A percentile compares a stretch with the other conserved stretches of the same genome.
Evolutionary conservation across 2,888 invertebrate species (phyloP).

Genomic region (Lamellibrachia satsuma): DNA sequence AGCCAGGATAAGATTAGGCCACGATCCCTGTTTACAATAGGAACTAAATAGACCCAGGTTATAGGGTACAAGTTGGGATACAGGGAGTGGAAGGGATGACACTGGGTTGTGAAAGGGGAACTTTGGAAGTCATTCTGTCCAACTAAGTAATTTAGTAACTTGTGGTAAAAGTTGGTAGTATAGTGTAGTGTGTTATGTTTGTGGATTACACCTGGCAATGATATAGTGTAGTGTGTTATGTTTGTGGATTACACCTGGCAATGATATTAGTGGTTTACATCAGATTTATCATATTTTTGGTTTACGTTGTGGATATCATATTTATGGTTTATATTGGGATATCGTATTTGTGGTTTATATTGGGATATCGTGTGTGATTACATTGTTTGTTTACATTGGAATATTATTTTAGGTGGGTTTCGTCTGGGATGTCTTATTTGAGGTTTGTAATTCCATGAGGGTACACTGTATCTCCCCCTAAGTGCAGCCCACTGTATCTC

Average conservation of each 20-base stretch:
- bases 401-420: neutral
- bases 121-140: neutral
- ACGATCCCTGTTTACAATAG: constrained; percentile 1
- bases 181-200: neutral
- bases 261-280: neutral
- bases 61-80: neutral
- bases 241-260: too few species aligned
- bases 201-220: neutral
- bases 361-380: neutral
- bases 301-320: neutral
- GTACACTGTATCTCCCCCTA: neutral
- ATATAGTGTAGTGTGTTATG: neutral
- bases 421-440: neutral
- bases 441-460: neutral
- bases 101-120: neutral
- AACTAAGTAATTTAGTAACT: neutral
- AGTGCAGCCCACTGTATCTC: too few species aligned
- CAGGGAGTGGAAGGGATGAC: neutral
- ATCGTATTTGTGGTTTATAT: neutral
- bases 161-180: neutral
- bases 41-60: neutral
- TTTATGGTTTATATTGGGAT: neutral
- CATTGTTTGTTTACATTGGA: neutral
- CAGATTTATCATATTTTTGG: neutral
- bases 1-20: neutral